Evolutionary conservation across 1,140 invertebrate genomes (phyloP).

Genomic region (Asbolus verrucosus): DNA sequence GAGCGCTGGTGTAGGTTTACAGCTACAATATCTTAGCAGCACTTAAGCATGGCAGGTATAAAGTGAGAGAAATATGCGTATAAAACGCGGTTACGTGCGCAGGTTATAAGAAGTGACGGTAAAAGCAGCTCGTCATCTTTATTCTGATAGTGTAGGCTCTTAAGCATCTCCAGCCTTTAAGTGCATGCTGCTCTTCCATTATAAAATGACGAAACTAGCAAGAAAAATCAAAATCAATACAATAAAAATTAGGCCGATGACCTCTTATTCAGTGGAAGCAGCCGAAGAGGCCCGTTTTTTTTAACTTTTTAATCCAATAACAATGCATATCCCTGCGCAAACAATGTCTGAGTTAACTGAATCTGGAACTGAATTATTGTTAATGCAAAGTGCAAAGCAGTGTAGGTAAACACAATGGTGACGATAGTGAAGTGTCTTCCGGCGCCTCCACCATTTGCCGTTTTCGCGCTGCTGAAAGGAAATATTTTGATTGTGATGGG

Average conservation of each 20-base stretch:
- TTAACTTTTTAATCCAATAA: conserved; percentile 25
- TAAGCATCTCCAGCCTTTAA: conserved; percentile 23
- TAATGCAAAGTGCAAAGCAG: conserved; percentile 59
- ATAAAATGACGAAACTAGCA: not conserved
- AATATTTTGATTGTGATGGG: conserved; percentile 29
- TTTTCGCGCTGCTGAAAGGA: conserved; percentile 19
- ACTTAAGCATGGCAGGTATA: conserved; percentile 42
- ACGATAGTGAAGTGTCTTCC: conserved; percentile 39
- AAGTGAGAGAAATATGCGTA: conserved; percentile 44
- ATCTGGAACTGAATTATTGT: conserved; percentile 54
- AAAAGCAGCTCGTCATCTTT: conserved; percentile 40
- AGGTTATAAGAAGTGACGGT: conserved; percentile 43
- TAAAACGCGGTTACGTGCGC: conserved; percentile 42
- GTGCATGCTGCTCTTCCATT: conserved; percentile 10
- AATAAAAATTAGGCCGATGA: not conserved
- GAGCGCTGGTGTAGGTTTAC: conserved; percentile 10
- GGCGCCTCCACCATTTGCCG: conserved; percentile 34
- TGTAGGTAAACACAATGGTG: conserved; percentile 57
- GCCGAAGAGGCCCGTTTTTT: not conserved
- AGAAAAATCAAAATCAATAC: not conserved
- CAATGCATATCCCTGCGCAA: conserved; percentile 21
- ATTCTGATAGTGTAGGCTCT: conserved; percentile 42
- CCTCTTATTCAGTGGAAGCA: not conserved
- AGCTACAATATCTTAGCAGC: conserved; percentile 22
- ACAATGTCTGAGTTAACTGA: conserved; percentile 21